A percentile compares a stretch with the other conserved stretches of the same genome.
phyloP scores from a whole-genome alignment of 2,797 vertebrate species.

The Schizopygopsis pylzovi region DNA sequence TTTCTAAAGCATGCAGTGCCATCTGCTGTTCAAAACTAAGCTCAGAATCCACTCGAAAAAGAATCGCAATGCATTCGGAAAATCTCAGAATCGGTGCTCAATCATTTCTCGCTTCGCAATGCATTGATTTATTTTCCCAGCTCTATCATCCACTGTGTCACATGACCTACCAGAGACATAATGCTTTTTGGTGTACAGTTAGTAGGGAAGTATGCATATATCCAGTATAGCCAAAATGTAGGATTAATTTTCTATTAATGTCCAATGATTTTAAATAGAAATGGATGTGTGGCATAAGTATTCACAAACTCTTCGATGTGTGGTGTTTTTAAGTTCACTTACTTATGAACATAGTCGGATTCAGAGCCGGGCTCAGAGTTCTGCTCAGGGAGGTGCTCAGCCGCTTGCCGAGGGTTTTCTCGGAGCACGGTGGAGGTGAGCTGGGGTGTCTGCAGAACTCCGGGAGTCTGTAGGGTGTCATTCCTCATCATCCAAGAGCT shows the following conservation, averaged over 20 bases:
- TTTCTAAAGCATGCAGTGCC: too few relatives aligned
- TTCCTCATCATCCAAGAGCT: constrained; percentile 92
- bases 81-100: too few relatives aligned
- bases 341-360: constrained; percentile 96
- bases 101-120: too few relatives aligned
- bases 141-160: too few relatives aligned
- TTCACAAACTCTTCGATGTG: not conserved
- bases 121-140: too few relatives aligned
- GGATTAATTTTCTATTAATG: not conserved
- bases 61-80: too few relatives aligned
- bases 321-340: constrained; percentile 63
- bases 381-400: constrained; percentile 93
- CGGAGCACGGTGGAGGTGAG: constrained; percentile 93
- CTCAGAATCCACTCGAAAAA: too few relatives aligned
- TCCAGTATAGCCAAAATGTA: not conserved
- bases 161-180: too few relatives aligned
- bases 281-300: not conserved
- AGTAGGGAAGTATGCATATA: too few relatives aligned
- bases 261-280: not conserved
- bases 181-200: too few relatives aligned
- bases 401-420: constrained; percentile 88
- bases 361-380: constrained; percentile 95
- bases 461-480: constrained; percentile 91
- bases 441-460: constrained; percentile 88
- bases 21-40: too few relatives aligned